Evolutionary conservation across 1,140 invertebrate genomes (phyloP), one percentile per base, ranked within the genome.

Genomic region (Neodiprion lecontei): DNA sequence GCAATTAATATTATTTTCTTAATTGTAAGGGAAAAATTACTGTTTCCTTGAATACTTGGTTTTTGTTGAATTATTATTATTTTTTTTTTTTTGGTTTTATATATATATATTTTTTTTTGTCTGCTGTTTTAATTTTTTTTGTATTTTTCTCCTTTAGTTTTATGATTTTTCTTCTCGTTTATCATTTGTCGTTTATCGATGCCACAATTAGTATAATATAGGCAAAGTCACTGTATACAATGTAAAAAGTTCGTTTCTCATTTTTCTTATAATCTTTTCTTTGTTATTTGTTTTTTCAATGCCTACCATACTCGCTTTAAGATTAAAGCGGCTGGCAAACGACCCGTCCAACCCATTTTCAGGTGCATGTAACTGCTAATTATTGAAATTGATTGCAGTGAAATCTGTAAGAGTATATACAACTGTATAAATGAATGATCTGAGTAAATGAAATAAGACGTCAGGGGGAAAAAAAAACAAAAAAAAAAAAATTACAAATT

Each of bases 201-300:
- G 85, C 82, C 83, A 84, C 84, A 79, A 83, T 82, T 79, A 84
- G 75, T 82, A 40, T 40, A 40, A 40, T 80, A 80, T 87, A 86
- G 86, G 86, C 85, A 79, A 86, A 86, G 82, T 87, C 85, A 88
- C 87, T 88, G 85, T 88, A 88, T 86, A 88, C 28, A 40, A 87
- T 85, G 85, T 87, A 87, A 87, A 88, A 87, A 88, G 83, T 71
- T 48, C 21, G 11, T 77, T 72, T 74, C 69, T 73, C 69, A 49
- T 76, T 76, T 71, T 73, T 77, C 79, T 75, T 75, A 14, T 73
- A 23, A 76, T 77, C 68, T 75, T 72, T 70, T 40, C 67, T 77
- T 81, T 77, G 67, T 78, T 76, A 66, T 67, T 74, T 76, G 50
- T 71, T 74, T 76, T 68, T 61, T 61, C 53, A 71, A 70, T 76